Evolutionary conservation across 2,113 vertebrate species (phyloP).

Genomic region (Dromas ardeola): DNA sequence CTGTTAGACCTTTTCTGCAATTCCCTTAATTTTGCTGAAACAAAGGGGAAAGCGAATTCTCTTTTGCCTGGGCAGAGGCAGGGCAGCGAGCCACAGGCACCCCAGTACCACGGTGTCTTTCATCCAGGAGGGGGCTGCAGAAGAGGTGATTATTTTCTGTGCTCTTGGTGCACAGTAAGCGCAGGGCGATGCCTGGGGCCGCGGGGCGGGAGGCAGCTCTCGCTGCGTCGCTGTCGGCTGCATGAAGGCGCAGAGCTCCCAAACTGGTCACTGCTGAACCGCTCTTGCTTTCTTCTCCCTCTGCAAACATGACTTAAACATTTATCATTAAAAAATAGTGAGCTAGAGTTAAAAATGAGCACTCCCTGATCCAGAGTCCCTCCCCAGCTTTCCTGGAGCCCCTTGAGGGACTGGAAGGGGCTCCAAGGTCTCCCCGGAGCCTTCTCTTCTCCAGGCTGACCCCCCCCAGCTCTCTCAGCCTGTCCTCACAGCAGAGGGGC

Average conservation of each 20-base stretch:
- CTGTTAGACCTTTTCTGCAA: not conserved
- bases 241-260: not conserved
- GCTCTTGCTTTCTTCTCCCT: not conserved
- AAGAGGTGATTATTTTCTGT: not conserved
- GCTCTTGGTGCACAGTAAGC: not conserved
- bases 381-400: no score
- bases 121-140: not conserved
- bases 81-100: not conserved
- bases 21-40: not conserved
- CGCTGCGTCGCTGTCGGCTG: not conserved
- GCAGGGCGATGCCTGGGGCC: not conserved
- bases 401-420: no score
- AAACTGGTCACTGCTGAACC: not conserved
- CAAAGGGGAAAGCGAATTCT: not conserved
- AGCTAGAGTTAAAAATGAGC: not conserved
- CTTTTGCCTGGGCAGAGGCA: not conserved
- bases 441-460: no score
- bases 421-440: no score
- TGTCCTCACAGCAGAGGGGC: no score
- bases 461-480: no score
- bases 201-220: not conserved
- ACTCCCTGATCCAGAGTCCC: no score
- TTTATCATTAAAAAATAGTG: not conserved
- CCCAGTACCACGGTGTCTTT: rapidly evolving
- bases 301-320: not conserved